Percentiles rank a stretch among this genome's conserved stretches.
phyloP scores from a whole-genome alignment of 2,797 vertebrate species.

The Rhodeus uyekii region DNA sequence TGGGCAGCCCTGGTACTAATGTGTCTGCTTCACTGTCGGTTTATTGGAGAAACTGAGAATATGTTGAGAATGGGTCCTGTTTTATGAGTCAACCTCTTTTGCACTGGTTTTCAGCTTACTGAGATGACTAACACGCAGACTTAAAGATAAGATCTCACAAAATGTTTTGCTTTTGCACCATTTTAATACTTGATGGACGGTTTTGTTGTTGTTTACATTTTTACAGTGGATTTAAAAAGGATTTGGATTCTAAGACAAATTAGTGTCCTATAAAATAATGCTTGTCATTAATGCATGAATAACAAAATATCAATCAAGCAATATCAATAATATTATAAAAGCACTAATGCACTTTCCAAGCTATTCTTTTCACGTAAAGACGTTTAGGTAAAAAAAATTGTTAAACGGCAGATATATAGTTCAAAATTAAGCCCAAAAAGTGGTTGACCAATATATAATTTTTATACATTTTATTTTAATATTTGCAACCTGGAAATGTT shows the following conservation, averaged over 20 bases:
- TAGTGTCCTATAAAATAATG: background rate
- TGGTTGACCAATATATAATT: background rate
- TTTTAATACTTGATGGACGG: background rate
- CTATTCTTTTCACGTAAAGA: background rate
- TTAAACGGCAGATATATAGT: background rate
- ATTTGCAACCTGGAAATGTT: background rate
- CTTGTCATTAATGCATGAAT: background rate
- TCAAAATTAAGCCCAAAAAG: background rate
- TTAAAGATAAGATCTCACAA: background rate
- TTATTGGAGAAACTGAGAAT: background rate
- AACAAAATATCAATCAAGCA: background rate
- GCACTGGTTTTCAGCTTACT: background rate
- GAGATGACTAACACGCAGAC: background rate
- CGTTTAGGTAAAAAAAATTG: background rate
- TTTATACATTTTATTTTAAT: no score
- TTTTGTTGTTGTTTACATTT: conserved; percentile 1
- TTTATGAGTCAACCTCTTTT: conserved; percentile 11
- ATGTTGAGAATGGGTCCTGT: no score
- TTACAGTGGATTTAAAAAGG: background rate
- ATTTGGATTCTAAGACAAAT: background rate
- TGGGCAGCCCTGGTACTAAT: background rate
- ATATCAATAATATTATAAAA: background rate
- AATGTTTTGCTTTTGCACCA: background rate
- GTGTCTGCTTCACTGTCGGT: background rate
- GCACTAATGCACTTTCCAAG: background rate